phyloP scores from a whole-genome alignment of 2,113 vertebrate genomes.

The Catharus minimus region DNA sequence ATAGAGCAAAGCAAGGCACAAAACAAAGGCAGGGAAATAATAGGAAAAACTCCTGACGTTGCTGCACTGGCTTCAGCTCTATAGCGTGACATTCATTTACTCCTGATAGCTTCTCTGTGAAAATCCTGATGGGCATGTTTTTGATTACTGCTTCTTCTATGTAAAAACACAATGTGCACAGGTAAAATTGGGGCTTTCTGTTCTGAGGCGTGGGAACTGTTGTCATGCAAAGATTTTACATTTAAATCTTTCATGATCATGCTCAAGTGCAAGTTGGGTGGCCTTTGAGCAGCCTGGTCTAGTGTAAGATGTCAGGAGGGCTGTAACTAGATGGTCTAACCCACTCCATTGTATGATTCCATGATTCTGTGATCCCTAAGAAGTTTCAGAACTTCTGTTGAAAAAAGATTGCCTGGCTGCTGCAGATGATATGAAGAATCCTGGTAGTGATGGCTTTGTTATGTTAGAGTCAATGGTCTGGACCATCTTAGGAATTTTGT shows the following conservation, averaged over 20 bases:
- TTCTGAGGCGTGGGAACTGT: neutral
- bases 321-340: neutral
- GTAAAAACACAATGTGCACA: neutral
- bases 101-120: neutral
- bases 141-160: neutral
- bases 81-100: neutral
- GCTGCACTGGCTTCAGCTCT: neutral
- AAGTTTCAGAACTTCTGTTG: neutral
- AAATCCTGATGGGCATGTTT: neutral
- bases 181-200: neutral
- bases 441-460: neutral
- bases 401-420: neutral
- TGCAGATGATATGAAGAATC: neutral
- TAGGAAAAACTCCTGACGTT: neutral
- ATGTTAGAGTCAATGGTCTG: neutral
- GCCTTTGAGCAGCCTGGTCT: neutral
- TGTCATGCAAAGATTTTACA: neutral
- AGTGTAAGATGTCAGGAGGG: neutral
- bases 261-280: neutral
- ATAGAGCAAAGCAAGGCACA: slow-evolving; percentile 7
- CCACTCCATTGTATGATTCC: neutral
- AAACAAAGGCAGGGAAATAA: slow-evolving; percentile 27
- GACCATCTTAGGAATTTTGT: neutral
- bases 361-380: neutral
- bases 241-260: neutral